Evolutionary conservation across 2,113 vertebrate species (phyloP).

Genomic region (Prinia subflava): DNA sequence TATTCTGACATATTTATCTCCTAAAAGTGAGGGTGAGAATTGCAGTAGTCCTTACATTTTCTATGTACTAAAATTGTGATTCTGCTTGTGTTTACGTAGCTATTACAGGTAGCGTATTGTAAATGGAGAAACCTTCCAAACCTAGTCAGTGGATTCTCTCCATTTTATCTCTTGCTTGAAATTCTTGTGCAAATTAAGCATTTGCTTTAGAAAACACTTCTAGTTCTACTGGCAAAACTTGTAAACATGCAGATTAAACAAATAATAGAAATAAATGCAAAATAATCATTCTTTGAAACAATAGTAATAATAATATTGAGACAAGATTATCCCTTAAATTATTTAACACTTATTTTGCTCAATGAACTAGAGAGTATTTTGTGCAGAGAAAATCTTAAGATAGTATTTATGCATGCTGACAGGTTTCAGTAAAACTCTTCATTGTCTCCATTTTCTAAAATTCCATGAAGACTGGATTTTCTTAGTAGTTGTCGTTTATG

Average conservation of each 20-base stretch:
- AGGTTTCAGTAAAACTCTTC: not conserved
- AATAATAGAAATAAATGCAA: not conserved
- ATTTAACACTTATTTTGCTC: not conserved
- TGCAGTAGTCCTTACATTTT: not conserved
- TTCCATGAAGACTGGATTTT: not conserved
- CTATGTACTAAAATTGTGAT: not conserved
- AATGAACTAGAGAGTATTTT: not conserved
- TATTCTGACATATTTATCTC: not conserved
- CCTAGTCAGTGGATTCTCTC: fast-evolving
- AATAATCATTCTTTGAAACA: not conserved
- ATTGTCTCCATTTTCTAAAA: not conserved
- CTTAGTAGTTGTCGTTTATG: not conserved
- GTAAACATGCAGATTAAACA: not conserved
- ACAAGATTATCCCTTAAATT: not conserved
- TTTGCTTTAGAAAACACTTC: not conserved
- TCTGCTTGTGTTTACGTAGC: not conserved
- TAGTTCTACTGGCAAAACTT: not conserved
- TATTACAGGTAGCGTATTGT: not conserved
- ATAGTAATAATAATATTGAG: not conserved
- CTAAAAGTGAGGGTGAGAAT: not conserved
- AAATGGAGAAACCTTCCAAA: not conserved
- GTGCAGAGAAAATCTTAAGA: not conserved
- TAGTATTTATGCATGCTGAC: not conserved
- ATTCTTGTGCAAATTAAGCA: not conserved
- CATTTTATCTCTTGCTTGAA: not conserved